These are phyloP conservation scores for Anastatus disparis DNA, from an alignment of 1,140 invertebrate genomes.

Conservation along the genomic window DNA sequence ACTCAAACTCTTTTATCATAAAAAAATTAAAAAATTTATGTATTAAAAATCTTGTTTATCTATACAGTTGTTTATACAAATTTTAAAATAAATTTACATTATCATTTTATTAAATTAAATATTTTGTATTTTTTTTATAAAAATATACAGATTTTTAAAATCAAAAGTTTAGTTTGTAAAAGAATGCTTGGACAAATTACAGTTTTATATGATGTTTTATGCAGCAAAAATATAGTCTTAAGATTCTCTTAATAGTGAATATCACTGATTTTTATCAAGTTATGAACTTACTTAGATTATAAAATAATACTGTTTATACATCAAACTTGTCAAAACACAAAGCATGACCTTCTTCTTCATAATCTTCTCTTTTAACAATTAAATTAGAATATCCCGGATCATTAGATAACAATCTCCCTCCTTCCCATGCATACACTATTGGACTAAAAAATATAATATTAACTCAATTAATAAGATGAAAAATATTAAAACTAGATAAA, in stretches of 20 bases:
- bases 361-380: slow-evolving; percentile 84
- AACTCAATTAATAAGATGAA: background rate
- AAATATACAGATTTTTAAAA: background rate
- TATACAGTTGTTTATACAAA: background rate
- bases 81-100: background rate
- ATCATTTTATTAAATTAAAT: background rate
- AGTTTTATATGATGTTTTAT: too few species aligned
- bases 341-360: slow-evolving; percentile 85
- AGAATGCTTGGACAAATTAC: too few species aligned
- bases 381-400: slow-evolving; percentile 79
- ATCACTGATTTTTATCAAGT: background rate
- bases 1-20: slow-evolving; percentile 24
- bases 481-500: slow-evolving; percentile 8
- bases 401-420: slow-evolving; percentile 80
- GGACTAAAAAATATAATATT: slow-evolving; percentile 70
- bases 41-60: background rate
- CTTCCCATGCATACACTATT: slow-evolving; percentile 87
- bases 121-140: background rate
- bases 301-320: slow-evolving; percentile 57
- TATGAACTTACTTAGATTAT: slow-evolving; percentile 12
- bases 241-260: slow-evolving; percentile 9
- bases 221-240: background rate
- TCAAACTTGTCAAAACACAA: slow-evolving; percentile 79
- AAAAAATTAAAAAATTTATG: slow-evolving; percentile 4
- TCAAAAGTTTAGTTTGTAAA: too few species aligned